phyloP scores from a whole-genome alignment of 2,113 vertebrate species.

The Benitochromis conjunctus region DNA sequence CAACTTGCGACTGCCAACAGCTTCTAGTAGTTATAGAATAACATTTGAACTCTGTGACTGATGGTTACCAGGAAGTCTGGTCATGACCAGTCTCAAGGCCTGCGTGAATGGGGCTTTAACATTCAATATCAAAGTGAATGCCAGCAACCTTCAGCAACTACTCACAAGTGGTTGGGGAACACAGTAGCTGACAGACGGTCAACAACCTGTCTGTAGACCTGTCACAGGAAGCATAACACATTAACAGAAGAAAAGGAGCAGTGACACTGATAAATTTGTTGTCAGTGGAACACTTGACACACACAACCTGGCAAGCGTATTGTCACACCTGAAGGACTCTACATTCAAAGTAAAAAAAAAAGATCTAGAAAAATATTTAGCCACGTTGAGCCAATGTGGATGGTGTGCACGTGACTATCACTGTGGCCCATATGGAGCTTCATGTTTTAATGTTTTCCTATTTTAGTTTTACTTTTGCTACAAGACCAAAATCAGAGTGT shows the following conservation, averaged over 20 bases:
- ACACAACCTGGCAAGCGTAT: background rate
- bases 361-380: background rate
- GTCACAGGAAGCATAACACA: background rate
- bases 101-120: rapidly evolving
- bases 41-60: background rate
- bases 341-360: background rate
- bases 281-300: background rate
- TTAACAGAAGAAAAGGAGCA: background rate
- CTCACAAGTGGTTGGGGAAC: background rate
- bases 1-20: background rate
- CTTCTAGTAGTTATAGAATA: background rate
- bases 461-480: background rate
- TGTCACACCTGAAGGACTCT: background rate
- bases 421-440: background rate
- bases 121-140: background rate
- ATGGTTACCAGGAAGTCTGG: background rate
- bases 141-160: background rate
- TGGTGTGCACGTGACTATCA: background rate
- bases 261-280: background rate
- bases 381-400: background rate
- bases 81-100: background rate
- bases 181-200: background rate
- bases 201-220: background rate
- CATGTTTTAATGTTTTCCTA: background rate
- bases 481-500: background rate